Conservation (phyloP, 2,797 vertebrate species). For the Spondyliosoma cantharus region DNA sequence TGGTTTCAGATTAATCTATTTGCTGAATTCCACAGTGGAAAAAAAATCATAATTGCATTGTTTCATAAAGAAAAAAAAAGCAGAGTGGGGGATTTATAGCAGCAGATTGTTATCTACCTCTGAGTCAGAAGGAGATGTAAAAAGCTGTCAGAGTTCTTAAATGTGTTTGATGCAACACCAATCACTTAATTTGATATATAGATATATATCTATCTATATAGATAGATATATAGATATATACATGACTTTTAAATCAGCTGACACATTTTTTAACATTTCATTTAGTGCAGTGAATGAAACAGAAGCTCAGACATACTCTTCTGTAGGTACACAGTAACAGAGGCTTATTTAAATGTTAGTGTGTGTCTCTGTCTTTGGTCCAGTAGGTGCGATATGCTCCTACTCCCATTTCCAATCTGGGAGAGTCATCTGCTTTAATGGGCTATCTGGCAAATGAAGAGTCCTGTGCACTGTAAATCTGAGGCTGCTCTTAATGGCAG, state of each 20-base stretch:
- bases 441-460: slow-evolving; percentile 85
- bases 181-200: not conserved
- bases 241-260: not conserved
- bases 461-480: slow-evolving; percentile 84
- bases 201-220: too few species aligned
- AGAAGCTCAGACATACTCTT: slow-evolving; percentile 6
- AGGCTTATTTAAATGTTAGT: slow-evolving; percentile 43
- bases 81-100: slow-evolving; percentile 10
- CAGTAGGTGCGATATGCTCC: slow-evolving; percentile 72
- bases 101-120: slow-evolving; percentile 18
- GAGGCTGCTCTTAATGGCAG: slow-evolving; percentile 82
- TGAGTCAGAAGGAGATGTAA: slow-evolving; percentile 18
- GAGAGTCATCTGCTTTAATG: slow-evolving; percentile 85
- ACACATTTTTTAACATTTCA: slow-evolving; percentile 16
- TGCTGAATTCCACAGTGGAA: slow-evolving; percentile 51
- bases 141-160: slow-evolving; percentile 8
- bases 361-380: slow-evolving; percentile 57
- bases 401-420: slow-evolving; percentile 79
- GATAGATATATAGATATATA: not conserved
- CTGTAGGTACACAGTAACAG: slow-evolving; percentile 21
- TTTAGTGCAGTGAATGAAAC: slow-evolving; percentile 16
- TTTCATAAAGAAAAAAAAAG: slow-evolving; percentile 47
- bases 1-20: slow-evolving; percentile 66
- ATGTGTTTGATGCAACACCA: slow-evolving; percentile 9
- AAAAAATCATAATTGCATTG: slow-evolving; percentile 43